phyloP scores from a whole-genome alignment of 2,797 vertebrate species.

The Cichlasoma orientale region DNA sequence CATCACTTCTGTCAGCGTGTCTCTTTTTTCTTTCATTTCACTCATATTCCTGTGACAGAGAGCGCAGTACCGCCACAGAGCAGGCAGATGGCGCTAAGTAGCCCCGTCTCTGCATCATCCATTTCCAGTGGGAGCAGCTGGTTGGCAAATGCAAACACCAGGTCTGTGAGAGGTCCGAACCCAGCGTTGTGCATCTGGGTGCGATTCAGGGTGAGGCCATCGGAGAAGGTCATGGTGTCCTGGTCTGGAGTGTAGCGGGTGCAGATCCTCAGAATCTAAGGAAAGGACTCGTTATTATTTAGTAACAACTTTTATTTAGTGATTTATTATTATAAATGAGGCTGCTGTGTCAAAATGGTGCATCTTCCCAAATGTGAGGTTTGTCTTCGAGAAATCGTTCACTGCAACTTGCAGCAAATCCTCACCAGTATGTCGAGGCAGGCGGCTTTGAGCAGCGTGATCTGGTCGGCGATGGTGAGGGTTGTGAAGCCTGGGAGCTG shows the following conservation, averaged over 20 bases:
- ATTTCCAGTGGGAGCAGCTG: constrained; percentile 95
- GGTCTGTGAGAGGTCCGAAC: constrained; percentile 94
- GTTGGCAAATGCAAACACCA: constrained; percentile 95
- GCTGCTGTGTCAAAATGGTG: too few relatives aligned
- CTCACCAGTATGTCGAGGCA: constrained; percentile 97
- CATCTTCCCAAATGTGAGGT: too few relatives aligned
- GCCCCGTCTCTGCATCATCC: constrained; percentile 94
- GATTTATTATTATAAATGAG: background rate
- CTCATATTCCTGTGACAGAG: fast-evolving
- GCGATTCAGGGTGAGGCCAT: constrained; percentile 94
- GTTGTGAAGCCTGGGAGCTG: constrained; percentile 96
- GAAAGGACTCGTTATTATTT: background rate
- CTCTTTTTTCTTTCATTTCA: background rate
- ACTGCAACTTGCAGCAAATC: background rate
- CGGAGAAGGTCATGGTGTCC: constrained; percentile 99
- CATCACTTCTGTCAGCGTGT: background rate
- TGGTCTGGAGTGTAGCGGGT: constrained; percentile 97
- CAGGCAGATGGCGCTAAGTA: constrained; percentile 97
- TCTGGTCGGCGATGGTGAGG: constrained; percentile 95
- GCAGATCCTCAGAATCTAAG: constrained; percentile 95
- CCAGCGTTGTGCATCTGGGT: constrained; percentile 99
- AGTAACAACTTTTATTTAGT: background rate
- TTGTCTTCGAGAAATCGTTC: background rate
- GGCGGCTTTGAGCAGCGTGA: constrained; percentile 96
- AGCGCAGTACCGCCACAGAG: constrained; percentile 90